Evolutionary conservation across 1,140 invertebrate genomes (phyloP), one percentile per base, ranked within the genome.

Genomic region (Eumaeus atala): DNA sequence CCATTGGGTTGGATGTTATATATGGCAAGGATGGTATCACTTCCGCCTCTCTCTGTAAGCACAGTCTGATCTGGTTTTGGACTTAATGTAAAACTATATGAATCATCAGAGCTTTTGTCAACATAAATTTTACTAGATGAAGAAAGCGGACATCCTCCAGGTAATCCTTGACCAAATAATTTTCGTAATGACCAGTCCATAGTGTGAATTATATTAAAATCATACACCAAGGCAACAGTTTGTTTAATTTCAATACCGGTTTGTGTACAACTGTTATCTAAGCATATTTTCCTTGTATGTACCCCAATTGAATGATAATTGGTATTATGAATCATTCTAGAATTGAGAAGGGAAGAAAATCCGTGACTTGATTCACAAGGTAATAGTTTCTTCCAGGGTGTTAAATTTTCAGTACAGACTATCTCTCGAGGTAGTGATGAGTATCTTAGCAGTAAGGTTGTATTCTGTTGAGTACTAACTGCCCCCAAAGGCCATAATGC

Each of bases 321-420:
- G 12, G 96, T 95, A 74, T 97, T 97, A 75, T 98, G 96, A 51
- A 99, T 92, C 69, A 94, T 92, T 49, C 93, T 93, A 10, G 97
- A 95, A 79, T 97, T 97, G n/a, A 98, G 88, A 18, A 99, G 84
- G 1, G 93, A 92, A 17, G 95, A 92, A 58, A 98, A 88, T 17
- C 97, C 97, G 80, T 92, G 90, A 82, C 92, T 93, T 38, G 94
- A 93, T 74, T 95, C 92, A 88, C 98, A 99, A 2, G 98, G 98
- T 34, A 99, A 77, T 1, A 99, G 87, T 84, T 99, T 99, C 74
- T 97, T 98, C 93, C 97, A 99, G 3, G 98, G 98, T 33, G 98
- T 99, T 63, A 99, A 89, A 89, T 99, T 99, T 90, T 99, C 97
- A 14, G 98, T 99, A 76, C 98, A 99, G 8, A 98, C 96, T 71